Conservation (phyloP, 2,888 invertebrate genomes). For the Eupithecia vulgata region DNA sequence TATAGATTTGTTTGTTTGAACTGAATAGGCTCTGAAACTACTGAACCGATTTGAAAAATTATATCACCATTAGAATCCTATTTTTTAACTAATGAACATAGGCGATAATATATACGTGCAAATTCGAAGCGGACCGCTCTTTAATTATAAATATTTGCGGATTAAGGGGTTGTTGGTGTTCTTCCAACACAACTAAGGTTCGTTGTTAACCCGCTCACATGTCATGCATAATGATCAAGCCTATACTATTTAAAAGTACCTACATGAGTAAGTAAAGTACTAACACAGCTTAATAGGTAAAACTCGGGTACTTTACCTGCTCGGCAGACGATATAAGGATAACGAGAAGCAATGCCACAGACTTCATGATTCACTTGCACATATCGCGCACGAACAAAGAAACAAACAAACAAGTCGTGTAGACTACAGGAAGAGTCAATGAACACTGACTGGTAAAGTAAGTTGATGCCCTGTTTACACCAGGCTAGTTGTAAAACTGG, state of each 20-base stretch:
- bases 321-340: slow-evolving; percentile 34
- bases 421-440: slow-evolving; percentile 9
- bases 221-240: no score
- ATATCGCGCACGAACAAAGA: slow-evolving; percentile 17
- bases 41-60: no score
- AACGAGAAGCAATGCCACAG: slow-evolving; percentile 20
- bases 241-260: background rate
- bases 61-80: no score
- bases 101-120: no score
- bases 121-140: no score
- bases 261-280: background rate
- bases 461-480: background rate
- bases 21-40: no score
- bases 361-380: slow-evolving; percentile 23
- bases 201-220: no score
- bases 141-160: no score
- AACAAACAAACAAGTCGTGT: slow-evolving; percentile 20
- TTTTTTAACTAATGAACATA: no score
- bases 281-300: background rate
- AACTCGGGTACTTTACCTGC: slow-evolving; percentile 37
- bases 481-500: background rate
- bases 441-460: slow-evolving; percentile 13
- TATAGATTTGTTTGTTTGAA: no score
- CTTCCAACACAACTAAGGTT: no score
- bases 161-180: no score